Evolutionary conservation across 2,113 vertebrate species (phyloP).

Genomic region (Microtus ochrogaster): DNA sequence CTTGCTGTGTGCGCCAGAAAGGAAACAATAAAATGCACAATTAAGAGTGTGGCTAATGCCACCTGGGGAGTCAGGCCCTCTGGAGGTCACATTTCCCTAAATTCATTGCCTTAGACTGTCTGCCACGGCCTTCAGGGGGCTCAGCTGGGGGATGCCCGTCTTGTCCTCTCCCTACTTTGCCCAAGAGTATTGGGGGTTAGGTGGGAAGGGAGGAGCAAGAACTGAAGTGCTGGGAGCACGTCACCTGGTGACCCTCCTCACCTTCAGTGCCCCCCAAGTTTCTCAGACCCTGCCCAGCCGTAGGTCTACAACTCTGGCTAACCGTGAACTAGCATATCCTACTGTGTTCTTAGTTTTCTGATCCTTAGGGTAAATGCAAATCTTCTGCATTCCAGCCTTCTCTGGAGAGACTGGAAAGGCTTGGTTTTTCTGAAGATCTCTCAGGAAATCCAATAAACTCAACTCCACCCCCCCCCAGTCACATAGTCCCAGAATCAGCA

Average conservation of each 20-base stretch:
- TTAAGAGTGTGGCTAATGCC: constrained; percentile 66
- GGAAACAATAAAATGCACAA: constrained; percentile 78
- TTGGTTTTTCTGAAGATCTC: neutral
- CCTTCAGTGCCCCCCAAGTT: neutral
- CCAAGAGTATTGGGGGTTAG: neutral
- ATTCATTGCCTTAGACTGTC: neutral
- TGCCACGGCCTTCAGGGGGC: neutral
- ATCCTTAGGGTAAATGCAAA: neutral
- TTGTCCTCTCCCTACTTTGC: neutral
- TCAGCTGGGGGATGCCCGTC: neutral
- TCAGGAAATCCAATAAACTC: neutral
- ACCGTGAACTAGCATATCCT: neutral
- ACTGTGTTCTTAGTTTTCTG: neutral
- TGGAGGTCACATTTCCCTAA: constrained; percentile 71
- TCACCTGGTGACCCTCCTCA: neutral
- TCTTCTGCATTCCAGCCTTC: neutral
- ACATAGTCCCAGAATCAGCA: neutral
- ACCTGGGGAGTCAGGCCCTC: constrained; percentile 48
- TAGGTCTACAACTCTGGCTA: neutral
- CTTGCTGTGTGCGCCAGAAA: constrained; percentile 69
- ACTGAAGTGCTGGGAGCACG: neutral
- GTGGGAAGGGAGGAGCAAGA: neutral
- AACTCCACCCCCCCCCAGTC: neutral
- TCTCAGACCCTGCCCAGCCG: neutral
- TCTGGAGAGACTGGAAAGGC: neutral